Evolutionary conservation across 2,888 invertebrate genomes (phyloP).

Genomic region (Stenchaetothrips biformis): DNA sequence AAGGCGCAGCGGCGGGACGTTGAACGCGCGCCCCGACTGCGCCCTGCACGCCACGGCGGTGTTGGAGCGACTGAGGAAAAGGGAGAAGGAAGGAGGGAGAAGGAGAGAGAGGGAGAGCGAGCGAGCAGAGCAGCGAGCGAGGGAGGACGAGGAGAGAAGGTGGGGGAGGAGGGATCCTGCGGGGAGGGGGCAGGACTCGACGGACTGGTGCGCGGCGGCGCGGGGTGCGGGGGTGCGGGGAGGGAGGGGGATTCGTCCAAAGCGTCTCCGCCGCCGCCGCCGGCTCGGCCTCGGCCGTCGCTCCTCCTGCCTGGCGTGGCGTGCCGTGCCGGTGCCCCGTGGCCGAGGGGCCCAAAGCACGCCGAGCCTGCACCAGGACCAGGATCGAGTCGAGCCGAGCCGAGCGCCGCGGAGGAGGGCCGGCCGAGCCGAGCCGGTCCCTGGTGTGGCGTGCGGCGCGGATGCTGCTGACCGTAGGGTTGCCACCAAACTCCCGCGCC

Average conservation of each 20-base stretch:
- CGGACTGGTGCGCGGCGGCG: constrained; percentile 12
- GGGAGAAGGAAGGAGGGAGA: constrained; percentile 21
- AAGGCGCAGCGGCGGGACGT: too few relatives aligned
- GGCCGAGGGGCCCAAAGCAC: background rate
- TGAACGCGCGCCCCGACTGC: too few relatives aligned
- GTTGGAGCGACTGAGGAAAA: constrained; percentile 6
- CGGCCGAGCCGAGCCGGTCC: background rate
- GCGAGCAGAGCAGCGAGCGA: background rate
- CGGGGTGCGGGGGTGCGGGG: constrained; percentile 26
- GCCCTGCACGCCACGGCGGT: background rate
- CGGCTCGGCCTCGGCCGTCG: constrained; percentile 10
- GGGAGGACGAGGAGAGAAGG: background rate
- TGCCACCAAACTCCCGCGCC: background rate
- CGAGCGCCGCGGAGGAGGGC: background rate
- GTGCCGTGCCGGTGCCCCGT: background rate
- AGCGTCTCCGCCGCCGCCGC: background rate
- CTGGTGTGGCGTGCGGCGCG: too few relatives aligned
- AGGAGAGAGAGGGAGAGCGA: background rate
- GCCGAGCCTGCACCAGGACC: background rate
- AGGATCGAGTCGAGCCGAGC: background rate
- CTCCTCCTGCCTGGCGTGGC: background rate
- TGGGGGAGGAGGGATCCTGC: constrained; percentile 1
- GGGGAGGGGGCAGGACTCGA: constrained; percentile 23
- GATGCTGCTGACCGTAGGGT: constrained; percentile 20
- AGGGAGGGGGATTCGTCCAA: constrained; percentile 11